Base-by-base conservation (phyloP, 2,113 vertebrate genomes). In the Perca schrenkii region DNA sequence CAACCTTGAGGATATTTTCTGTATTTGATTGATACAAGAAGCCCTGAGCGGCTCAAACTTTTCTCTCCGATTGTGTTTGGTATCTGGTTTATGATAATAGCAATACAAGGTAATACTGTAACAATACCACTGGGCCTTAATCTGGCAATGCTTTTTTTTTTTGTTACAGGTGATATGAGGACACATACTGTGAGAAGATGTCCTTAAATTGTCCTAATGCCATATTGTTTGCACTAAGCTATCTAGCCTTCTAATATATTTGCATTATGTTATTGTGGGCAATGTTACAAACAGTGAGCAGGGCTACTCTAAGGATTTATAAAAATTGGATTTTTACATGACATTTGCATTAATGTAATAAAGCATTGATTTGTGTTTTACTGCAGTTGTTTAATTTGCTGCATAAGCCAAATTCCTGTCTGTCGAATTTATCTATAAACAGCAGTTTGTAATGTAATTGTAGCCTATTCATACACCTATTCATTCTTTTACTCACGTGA, bases 1-100 rank as follows among this genome's bases (percentile, higher is more conserved):
- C 17, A 84, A 74, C 83, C 40, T 81, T n/a, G 15, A 79, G 52
- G 63, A 58, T 60, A 31, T 65, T 64, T 83, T 79, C 0, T 5
- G 17, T 43, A 36, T 70, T 82, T 75, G 7, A 75, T 75, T 79
- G 61, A 72, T 53, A 40, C 7, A 25, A 43, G 28, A 40, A 28
- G 8, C 63, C 17, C 8, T 21, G 63, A 43, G 54, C 11, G 14
- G 34, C 36, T 57, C 53, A 14, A 68, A 71, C 8, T 22, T 85
- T 81, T 64, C 40, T n/a, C 10, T 79, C 47, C 19, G 34, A 53
- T 25, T 7, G 17, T 56, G 19, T 28, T 50, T 4, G 15, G 12
- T 74, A 4, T 56, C 43, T 56, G 43, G 2, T 62, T 63, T 46
- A 58, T 76, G 40, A 40, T 40, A 62, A 66, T 57, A 36, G 15